Evolutionary conservation across 2,797 vertebrate genomes (phyloP).

Genomic region (Hozukius guyotensis): DNA sequence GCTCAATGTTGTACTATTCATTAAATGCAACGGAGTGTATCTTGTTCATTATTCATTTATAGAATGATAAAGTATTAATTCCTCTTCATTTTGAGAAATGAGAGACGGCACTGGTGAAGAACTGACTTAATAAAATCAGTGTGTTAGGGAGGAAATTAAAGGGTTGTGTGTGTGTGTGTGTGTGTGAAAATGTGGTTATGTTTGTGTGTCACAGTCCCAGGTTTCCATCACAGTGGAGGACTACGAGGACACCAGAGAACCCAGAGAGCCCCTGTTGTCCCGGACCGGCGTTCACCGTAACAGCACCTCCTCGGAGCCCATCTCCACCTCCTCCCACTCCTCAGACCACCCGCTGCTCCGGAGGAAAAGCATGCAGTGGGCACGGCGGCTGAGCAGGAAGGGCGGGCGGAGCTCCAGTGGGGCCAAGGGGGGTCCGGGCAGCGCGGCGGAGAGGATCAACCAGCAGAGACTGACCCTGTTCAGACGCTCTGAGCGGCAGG

Average conservation of each 20-base stretch:
- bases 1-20: background rate
- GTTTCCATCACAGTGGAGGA: conserved; percentile 88
- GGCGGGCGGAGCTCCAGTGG: conserved; percentile 79
- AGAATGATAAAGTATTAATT: conserved; percentile 14
- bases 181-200: background rate
- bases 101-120: background rate
- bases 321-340: conserved; percentile 82
- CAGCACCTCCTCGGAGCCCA: conserved; percentile 85
- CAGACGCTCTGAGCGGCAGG: conserved; percentile 87
- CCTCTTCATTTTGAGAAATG: background rate
- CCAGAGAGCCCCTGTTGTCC: conserved; percentile 83
- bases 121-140: background rate
- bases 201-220: conserved; percentile 80
- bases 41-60: conserved; percentile 13
- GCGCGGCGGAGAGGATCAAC: conserved; percentile 86
- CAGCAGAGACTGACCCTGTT: conserved; percentile 88
- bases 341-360: conserved; percentile 86
- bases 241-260: conserved; percentile 87
- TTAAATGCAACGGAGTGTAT: background rate
- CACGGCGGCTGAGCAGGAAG: conserved; percentile 86
- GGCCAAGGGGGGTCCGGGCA: conserved; percentile 82
- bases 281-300: conserved; percentile 82
- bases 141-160: conserved; percentile 1
- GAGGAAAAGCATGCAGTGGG: conserved; percentile 91
- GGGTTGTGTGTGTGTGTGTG: background rate